Evolutionary conservation across 1,140 invertebrate species (phyloP).

Genomic region (Lepidurus apus): DNA sequence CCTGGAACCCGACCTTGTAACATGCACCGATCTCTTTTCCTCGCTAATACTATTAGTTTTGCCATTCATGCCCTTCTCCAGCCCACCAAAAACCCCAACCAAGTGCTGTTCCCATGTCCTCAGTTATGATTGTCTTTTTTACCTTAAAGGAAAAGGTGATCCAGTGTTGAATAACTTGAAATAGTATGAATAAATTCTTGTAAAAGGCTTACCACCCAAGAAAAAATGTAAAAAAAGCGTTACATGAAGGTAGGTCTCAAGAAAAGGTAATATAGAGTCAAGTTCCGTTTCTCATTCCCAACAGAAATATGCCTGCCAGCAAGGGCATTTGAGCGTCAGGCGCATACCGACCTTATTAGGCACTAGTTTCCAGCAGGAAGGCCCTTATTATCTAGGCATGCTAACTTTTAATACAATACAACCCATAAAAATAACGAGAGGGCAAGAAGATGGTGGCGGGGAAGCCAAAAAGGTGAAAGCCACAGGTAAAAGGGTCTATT

Average conservation of each 20-base stretch:
- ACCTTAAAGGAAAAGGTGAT: too few relatives aligned
- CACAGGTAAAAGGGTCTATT: conserved; percentile 2
- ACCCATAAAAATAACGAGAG: not conserved
- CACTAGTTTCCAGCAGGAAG: conserved; percentile 10
- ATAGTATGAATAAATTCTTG: too few relatives aligned
- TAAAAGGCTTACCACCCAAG: too few relatives aligned
- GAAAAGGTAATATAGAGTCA: not conserved
- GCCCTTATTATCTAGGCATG: conserved; percentile 13
- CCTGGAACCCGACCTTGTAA: not conserved
- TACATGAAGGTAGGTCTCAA: not conserved
- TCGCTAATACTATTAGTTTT: not conserved
- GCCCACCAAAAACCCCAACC: not conserved
- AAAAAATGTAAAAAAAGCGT: too few relatives aligned
- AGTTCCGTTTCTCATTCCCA: conserved; percentile 3
- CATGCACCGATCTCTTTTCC: not conserved
- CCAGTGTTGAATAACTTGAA: too few relatives aligned
- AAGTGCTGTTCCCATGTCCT: not conserved
- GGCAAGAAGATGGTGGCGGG: not conserved
- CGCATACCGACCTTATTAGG: conserved; percentile 16
- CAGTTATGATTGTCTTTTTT: too few relatives aligned
- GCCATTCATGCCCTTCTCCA: not conserved
- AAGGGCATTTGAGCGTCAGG: not conserved
- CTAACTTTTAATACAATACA: conserved; percentile 20
- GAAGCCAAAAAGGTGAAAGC: not conserved
- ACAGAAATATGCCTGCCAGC: not conserved